A percentile compares a stretch with the other conserved stretches of the same genome.
These are phyloP conservation scores for Aplodontia rufa DNA, from an alignment of 2,113 vertebrate genomes.

Conservation along the genomic window DNA sequence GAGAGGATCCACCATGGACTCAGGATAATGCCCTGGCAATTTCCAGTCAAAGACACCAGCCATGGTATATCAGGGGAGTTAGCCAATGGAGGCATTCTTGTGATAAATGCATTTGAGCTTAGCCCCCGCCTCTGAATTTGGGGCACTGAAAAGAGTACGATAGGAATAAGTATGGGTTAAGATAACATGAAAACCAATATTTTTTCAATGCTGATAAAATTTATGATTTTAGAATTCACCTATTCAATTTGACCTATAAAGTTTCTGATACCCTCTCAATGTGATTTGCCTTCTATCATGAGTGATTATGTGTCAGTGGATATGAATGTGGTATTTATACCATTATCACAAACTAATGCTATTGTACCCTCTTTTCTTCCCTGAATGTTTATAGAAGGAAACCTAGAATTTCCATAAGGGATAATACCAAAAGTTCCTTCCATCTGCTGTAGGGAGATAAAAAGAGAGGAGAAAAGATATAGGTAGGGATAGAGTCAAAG, in stretches of 20 bases:
- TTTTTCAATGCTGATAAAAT: background rate
- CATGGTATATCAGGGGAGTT: background rate
- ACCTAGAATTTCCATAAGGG: background rate
- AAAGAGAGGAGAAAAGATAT: background rate
- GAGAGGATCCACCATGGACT: conserved; percentile 7
- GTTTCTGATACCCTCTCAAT: background rate
- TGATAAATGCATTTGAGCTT: background rate
- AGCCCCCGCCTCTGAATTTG: background rate
- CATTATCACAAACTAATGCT: background rate
- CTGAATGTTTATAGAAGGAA: background rate
- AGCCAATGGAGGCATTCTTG: background rate
- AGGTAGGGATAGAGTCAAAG: background rate
- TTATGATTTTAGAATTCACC: background rate
- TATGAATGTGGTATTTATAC: background rate
- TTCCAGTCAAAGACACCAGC: background rate
- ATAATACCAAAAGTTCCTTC: background rate
- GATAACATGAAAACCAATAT: background rate
- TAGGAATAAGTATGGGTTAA: background rate
- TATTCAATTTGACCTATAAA: background rate
- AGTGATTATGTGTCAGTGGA: background rate
- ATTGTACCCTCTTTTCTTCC: background rate
- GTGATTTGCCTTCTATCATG: background rate
- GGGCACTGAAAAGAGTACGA: background rate
- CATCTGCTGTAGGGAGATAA: background rate
- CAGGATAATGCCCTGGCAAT: conserved; percentile 6